These are phyloP conservation scores for Acanthurus tractus DNA, from an alignment of 2,797 vertebrate genomes.

Conservation along the genomic window DNA sequence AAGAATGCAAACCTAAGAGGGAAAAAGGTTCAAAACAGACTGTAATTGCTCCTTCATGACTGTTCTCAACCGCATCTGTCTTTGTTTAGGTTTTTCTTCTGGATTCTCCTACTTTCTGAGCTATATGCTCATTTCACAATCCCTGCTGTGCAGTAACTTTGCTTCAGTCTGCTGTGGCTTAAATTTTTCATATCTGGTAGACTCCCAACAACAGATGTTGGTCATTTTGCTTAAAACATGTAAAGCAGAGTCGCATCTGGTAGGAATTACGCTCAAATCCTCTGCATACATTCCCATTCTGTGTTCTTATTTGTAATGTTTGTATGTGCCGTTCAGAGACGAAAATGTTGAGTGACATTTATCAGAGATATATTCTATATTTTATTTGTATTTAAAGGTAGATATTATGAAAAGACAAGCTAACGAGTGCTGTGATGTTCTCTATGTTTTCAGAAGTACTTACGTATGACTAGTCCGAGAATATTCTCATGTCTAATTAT, in stretches of 20 bases:
- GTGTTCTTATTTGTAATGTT: slow-evolving; percentile 79
- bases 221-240: slow-evolving; percentile 74
- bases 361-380: slow-evolving; percentile 87
- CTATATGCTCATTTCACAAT: slow-evolving; percentile 50
- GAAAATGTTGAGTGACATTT: slow-evolving; percentile 85
- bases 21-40: slow-evolving; percentile 27
- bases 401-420: slow-evolving; percentile 86
- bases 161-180: slow-evolving; percentile 56
- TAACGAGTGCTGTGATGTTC: slow-evolving; percentile 88
- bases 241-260: slow-evolving; percentile 63
- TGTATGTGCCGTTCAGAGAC: slow-evolving; percentile 80
- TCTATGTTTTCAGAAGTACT: slow-evolving; percentile 83
- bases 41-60: slow-evolving; percentile 37
- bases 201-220: slow-evolving; percentile 74
- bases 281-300: slow-evolving; percentile 81
- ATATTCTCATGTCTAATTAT: slow-evolving; percentile 84
- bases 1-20: slow-evolving; percentile 43
- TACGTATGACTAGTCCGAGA: slow-evolving; percentile 82
- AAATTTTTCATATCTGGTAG: slow-evolving; percentile 49
- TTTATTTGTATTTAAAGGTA: slow-evolving; percentile 90
- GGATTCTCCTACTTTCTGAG: slow-evolving; percentile 28
- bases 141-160: slow-evolving; percentile 65
- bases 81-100: slow-evolving; percentile 14
- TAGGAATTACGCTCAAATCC: slow-evolving; percentile 72
- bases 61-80: slow-evolving; percentile 37